Conservation (phyloP, 2,888 invertebrate genomes). For the Andricus quercusramuli region DNA sequence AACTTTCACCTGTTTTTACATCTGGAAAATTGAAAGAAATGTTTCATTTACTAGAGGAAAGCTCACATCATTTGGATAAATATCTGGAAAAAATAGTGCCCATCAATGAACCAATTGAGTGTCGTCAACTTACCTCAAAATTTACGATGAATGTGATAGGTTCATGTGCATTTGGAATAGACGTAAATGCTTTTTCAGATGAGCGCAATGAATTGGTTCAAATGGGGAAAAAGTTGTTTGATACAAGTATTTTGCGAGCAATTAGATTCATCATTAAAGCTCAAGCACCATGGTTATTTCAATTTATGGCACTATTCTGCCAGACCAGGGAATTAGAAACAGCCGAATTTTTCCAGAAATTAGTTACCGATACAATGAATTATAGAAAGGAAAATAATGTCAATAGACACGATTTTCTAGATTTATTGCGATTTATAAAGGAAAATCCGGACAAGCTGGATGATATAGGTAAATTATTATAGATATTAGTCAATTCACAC, state of each 20-base stretch:
- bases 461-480: not conserved
- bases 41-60: constrained; percentile 75
- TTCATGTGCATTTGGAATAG: constrained; percentile 77
- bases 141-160: constrained; percentile 79
- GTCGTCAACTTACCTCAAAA: constrained; percentile 72
- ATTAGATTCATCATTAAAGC: constrained; percentile 59
- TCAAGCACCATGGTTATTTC: constrained; percentile 60
- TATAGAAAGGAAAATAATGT: constrained; percentile 74
- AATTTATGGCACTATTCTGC: constrained; percentile 55
- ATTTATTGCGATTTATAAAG: constrained; percentile 74
- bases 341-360: constrained; percentile 67
- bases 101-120: constrained; percentile 61
- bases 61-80: constrained; percentile 69
- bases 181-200: constrained; percentile 74
- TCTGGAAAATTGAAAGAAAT: constrained; percentile 79
- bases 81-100: constrained; percentile 61
- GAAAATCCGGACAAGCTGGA: constrained; percentile 51
- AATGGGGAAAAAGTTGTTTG: constrained; percentile 71
- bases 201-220: constrained; percentile 74
- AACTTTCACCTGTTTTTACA: constrained; percentile 79
- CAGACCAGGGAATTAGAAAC: constrained; percentile 60
- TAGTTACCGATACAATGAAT: constrained; percentile 72
- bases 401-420: constrained; percentile 77
- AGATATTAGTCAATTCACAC: constrained; percentile 45
- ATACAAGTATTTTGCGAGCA: constrained; percentile 49